Evolutionary conservation across 2,113 vertebrate species (phyloP), one percentile per base, ranked within the genome.

Genomic region (Cacatua alba): DNA sequence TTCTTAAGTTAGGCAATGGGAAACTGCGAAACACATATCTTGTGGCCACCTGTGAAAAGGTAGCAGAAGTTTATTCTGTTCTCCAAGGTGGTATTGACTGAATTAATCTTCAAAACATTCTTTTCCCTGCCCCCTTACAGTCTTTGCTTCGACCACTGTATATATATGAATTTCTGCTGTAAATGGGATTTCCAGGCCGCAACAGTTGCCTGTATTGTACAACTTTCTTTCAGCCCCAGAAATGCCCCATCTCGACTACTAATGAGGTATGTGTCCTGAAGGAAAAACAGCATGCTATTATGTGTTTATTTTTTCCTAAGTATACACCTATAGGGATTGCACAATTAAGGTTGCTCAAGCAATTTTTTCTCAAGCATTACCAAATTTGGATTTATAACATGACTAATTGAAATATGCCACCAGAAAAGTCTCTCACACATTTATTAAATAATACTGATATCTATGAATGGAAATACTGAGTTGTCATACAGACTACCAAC

Each of bases 71-170:
- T 90, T 69, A 35, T 35, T 82, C 9, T 55, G 3, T 39, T 79
- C 29, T 91, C 41, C 33, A 69, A 52, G 26, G 24, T 26, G 35
- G 6, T 7, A 29, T 13, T 43, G 63, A 62, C 16, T 51, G 44
- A 86, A 60, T 6, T 74, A 77, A 49, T 64, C 21, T 43, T 67
- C 57, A 80, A 90, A 51, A 11, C 4, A n/a, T 28, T 72, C 6
- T 43, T 89, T 80, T 52, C 20, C 17, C 14, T 0, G 0, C 2
- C 7, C 7, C 6, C 1, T 3, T 51, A 24, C 8, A 6, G 2
- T 25, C 26, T 65, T 74, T 83, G 3, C 14, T 77, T 89, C 37
- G 17, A 25, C 1, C 14, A 53, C 17, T 53, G 16, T 28, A 43
- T 10, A 6, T 68, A 62, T 33, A 51, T 18, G 23, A 55, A 26